These are phyloP conservation scores for Acrobasis suavella DNA, from an alignment of 2,888 invertebrate genomes.

Conservation along the genomic window DNA sequence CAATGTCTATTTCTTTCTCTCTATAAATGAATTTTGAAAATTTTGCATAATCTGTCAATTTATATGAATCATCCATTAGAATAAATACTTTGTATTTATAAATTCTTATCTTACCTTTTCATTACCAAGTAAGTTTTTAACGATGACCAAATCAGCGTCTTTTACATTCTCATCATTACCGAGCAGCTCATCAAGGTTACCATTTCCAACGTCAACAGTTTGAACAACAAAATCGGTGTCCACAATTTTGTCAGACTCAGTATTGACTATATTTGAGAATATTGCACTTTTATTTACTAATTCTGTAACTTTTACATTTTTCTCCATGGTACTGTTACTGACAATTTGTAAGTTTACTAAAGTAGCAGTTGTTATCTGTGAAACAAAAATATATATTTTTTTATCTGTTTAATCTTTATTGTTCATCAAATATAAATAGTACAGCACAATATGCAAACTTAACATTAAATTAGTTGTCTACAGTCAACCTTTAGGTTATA, in stretches of 20 bases:
- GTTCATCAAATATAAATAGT: too few relatives aligned
- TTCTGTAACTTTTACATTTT: constrained; percentile 40
- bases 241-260: constrained; percentile 24
- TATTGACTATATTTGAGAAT: constrained; percentile 1
- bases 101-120: constrained; percentile 41
- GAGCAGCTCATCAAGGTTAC: constrained; percentile 25
- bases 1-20: too few relatives aligned
- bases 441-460: too few relatives aligned
- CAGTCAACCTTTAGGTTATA: too few relatives aligned
- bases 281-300: constrained; percentile 32
- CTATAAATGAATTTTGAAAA: too few relatives aligned
- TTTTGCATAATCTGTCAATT: too few relatives aligned
- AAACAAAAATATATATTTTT: background rate
- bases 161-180: constrained; percentile 26
- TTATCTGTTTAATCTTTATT: too few relatives aligned
- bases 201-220: constrained; percentile 23
- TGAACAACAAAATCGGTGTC: constrained; percentile 28
- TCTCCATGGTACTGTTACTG: constrained; percentile 41
- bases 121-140: constrained; percentile 45
- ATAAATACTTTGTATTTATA: background rate
- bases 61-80: background rate
- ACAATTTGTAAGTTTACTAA: constrained; percentile 52
- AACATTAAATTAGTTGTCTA: too few relatives aligned
- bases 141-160: constrained; percentile 44
- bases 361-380: constrained; percentile 46